Conservation (phyloP, 1,140 invertebrate genomes). For the Gryon sp. region DNA sequence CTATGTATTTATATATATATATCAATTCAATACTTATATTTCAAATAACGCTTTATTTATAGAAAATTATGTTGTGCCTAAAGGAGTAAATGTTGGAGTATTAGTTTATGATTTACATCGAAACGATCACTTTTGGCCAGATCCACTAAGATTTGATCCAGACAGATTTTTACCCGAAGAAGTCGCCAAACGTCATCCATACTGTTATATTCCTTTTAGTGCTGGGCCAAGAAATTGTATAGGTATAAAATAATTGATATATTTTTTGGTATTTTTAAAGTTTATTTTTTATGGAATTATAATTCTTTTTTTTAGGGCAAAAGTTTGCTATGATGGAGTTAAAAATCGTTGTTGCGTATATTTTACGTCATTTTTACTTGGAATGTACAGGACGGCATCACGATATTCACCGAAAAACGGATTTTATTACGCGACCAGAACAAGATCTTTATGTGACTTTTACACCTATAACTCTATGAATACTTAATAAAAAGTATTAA, state of each 20-base stretch:
- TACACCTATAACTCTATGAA: slow-evolving; percentile 60
- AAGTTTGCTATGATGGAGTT: slow-evolving; percentile 90
- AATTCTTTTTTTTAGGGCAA: slow-evolving; percentile 80
- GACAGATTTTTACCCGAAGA: slow-evolving; percentile 41
- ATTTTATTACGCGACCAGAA: slow-evolving; percentile 66
- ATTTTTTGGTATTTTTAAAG: no score
- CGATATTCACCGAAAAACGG: slow-evolving; percentile 50
- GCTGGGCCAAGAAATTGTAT: slow-evolving; percentile 26
- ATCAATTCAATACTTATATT: background rate
- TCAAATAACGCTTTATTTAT: no score
- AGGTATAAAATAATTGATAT: slow-evolving; percentile 9
- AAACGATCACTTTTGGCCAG: slow-evolving; percentile 12
- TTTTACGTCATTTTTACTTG: slow-evolving; percentile 84
- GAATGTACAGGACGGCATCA: slow-evolving; percentile 70
- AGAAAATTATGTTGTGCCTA: slow-evolving; percentile 17
- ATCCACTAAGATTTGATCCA: slow-evolving; percentile 39
- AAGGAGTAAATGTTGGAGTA: background rate
- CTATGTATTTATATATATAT: background rate
- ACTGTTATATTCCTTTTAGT: slow-evolving; percentile 20
- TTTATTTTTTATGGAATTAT: background rate
- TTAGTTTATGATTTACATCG: slow-evolving; percentile 33
- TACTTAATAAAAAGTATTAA: background rate
- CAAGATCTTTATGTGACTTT: slow-evolving; percentile 59
- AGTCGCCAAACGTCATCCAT: slow-evolving; percentile 22
- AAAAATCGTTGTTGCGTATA: slow-evolving; percentile 83